phyloP scores from a whole-genome alignment of 2,113 vertebrate genomes.

The Otocyon megalotis region DNA sequence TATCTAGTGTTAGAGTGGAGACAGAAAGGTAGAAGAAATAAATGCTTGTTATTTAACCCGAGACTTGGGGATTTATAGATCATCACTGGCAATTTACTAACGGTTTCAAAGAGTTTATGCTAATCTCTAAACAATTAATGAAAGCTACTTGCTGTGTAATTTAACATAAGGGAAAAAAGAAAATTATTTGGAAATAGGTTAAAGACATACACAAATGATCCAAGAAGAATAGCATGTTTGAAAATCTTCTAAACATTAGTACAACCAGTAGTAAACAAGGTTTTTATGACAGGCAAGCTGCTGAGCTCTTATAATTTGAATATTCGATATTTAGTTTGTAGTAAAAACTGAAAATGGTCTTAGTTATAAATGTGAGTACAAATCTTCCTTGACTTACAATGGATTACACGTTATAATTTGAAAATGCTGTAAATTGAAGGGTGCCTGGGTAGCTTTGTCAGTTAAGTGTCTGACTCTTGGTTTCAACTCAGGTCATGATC shows the following conservation, averaged over 20 bases:
- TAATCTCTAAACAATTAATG: constrained; percentile 76
- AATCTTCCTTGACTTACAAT: neutral
- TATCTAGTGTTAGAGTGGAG: constrained; percentile 80
- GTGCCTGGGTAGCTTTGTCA: too few species aligned
- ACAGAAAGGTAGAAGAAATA: constrained; percentile 78
- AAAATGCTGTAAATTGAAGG: neutral
- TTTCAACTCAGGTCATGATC: too few species aligned
- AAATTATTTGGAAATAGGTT: constrained; percentile 54
- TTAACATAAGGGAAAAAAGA: constrained; percentile 72
- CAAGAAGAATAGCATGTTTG: neutral
- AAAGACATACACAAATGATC: neutral
- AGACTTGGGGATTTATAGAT: constrained; percentile 68
- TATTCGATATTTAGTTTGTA: neutral
- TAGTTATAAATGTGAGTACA: neutral
- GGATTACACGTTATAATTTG: neutral
- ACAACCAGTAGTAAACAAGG: neutral
- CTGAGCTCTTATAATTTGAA: neutral
- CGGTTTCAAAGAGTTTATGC: constrained; percentile 56
- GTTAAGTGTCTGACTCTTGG: too few species aligned
- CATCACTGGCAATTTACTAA: constrained; percentile 64
- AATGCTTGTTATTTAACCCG: constrained; percentile 55
- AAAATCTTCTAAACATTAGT: neutral
- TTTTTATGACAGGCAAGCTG: neutral
- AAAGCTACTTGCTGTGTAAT: constrained; percentile 70
- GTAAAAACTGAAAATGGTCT: neutral